Base-by-base conservation (phyloP, 2,888 invertebrate species). In the Therioaphis trifolii region DNA sequence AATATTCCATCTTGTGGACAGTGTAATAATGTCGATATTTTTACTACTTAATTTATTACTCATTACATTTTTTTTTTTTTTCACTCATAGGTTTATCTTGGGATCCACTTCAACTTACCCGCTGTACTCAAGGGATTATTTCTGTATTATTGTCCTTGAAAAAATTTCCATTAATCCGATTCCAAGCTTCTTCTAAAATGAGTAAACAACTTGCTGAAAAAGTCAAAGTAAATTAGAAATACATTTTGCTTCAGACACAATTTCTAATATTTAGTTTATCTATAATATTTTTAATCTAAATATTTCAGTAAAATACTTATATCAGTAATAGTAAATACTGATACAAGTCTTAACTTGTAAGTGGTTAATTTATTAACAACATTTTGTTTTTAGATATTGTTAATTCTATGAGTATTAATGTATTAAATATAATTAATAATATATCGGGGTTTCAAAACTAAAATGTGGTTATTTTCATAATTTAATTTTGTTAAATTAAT, bases 131-230 rank as follows among this genome's bases (percentile, higher is more conserved):
- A 88, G 98, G 97, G 0, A 90, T 99, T 69, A 92, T 95, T 14
- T 93, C 96, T 0, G 91, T 98, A 2, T 89, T 98, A 46, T 90
- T 99, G 46, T 95, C 98, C 0, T 89, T 99, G n/a, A 96, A 95
- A 88, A 94, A 96, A 86, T 94, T 94, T 87, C 98, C 98, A 0
- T 91, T 93, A 74, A 95, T 99, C 87, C 92, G 98, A 29, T 97
- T 94, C 89, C 95, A 97, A 88, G 93, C 92, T 15, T 95, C 94
- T 61, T 98, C 98, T 4, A 93, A 94, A 86, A 92, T 95, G 87
- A 94, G 96, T 85, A 93, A 94, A 87, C 92, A 94, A 85, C 90
- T 99, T 55, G 97, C 96, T 0, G 96, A 96, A 88, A 92, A 93
- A 87, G 91, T 98, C 29, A 84, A 85, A 58, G 85, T 85, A 68